These are phyloP conservation scores for Podabrus alpinus DNA, from an alignment of 2,888 invertebrate genomes.

Conservation along the genomic window DNA sequence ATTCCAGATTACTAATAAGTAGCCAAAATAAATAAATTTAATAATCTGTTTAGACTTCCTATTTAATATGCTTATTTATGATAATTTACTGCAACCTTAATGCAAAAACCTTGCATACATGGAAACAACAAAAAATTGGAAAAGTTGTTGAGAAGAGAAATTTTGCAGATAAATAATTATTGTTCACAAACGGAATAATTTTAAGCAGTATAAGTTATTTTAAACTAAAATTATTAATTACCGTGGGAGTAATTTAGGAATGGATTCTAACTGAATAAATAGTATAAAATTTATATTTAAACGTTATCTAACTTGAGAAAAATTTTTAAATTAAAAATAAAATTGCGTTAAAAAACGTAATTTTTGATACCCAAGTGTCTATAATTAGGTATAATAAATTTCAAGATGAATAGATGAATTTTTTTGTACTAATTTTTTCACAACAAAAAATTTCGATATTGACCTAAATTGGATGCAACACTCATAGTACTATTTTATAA, in stretches of 20 bases:
- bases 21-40: neutral
- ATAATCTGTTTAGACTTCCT: neutral
- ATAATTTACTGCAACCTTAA: neutral
- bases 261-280: neutral
- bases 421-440: neutral
- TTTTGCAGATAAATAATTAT: neutral
- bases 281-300: neutral
- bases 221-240: neutral
- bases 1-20: neutral
- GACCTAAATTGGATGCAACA: too few relatives aligned
- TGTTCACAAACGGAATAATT: neutral
- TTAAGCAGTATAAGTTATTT: neutral
- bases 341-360: neutral
- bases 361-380: neutral
- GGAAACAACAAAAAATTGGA: neutral
- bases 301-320: neutral
- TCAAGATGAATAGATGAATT: neutral
- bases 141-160: neutral
- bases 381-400: neutral
- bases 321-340: neutral
- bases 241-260: neutral
- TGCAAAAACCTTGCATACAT: neutral
- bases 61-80: neutral
- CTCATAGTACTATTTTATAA: neutral
- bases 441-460: neutral